phyloP scores from a whole-genome alignment of 2,113 vertebrate genomes.

The Petromus typicus region DNA sequence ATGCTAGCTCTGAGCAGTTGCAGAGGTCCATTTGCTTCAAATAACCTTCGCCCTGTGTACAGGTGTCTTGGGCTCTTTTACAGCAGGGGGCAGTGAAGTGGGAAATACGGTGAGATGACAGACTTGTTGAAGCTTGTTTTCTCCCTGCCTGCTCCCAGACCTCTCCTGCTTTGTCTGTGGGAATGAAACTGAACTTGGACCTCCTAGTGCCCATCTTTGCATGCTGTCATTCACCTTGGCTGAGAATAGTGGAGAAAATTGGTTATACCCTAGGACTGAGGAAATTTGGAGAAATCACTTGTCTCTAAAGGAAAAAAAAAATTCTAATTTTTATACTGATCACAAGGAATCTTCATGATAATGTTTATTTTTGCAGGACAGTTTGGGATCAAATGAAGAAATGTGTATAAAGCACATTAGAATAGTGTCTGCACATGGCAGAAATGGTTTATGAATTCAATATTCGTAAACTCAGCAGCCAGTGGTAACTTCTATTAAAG shows the following conservation, averaged over 20 bases:
- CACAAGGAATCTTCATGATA: neutral
- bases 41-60: neutral
- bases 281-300: neutral
- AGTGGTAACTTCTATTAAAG: neutral
- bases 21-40: neutral
- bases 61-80: neutral
- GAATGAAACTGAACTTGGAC: neutral
- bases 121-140: neutral
- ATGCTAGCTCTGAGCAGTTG: neutral
- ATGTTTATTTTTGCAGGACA: neutral
- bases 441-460: too few species aligned
- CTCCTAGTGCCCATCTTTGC: neutral
- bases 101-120: neutral
- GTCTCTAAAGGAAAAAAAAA: neutral
- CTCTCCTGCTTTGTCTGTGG: neutral
- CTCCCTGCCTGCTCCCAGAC: neutral
- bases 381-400: neutral
- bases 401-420: neutral
- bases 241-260: neutral
- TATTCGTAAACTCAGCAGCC: neutral
- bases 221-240: neutral
- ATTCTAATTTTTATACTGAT: neutral
- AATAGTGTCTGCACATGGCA: neutral
- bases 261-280: neutral
- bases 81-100: neutral